Evolutionary conservation across 2,888 invertebrate genomes (phyloP), one percentile per base, ranked within the genome.

Genomic region (Siphlonurus alternatus): DNA sequence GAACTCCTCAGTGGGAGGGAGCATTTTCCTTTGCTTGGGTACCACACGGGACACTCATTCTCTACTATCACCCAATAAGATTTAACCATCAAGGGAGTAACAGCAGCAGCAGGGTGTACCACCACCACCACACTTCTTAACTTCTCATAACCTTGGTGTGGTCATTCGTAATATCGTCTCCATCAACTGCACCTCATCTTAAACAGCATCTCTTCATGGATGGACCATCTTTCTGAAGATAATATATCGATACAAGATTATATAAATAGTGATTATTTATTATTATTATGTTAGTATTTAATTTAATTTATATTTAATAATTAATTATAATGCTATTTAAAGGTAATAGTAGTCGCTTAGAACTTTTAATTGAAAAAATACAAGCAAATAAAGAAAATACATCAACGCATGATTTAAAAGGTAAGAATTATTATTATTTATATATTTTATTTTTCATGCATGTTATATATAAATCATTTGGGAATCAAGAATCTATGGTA

Each of bases 311-410:
- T n/a, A n/a, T n/a, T n/a, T n/a, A n/a, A n/a, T 38, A 38, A 38
- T 38, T 10, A 15, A 10, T 74, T 72, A 79, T 75, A 73, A 89
- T 90, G 89, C 80, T 90, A 76, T 90, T 90, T 80, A 90, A 89
- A 75, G 90, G 90, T 68, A 90, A 89, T 76, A 90, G 90, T 79
- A 87, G 87, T 74, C 81, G 88, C 71, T 78, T 91, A 74, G 89
- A 90, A 76, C 84, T 88, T 73, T 82, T 91, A 71, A 91, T 91
- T 70, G 89, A 89, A 76, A 90, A 89, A 78, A 89, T 91, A 70
- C 90, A 90, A 75, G 88, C 88, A 2, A 88, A 86, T 71, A 89
- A 89, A 78, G 89, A 89, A 74, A 84, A 84, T 70, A 80, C 72
- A 78, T 78, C 64, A 15, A 71, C 79, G 2, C 80, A 80, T 66